phyloP scores from a whole-genome alignment of 2,888 invertebrate species.

The Saturnia japonica region DNA sequence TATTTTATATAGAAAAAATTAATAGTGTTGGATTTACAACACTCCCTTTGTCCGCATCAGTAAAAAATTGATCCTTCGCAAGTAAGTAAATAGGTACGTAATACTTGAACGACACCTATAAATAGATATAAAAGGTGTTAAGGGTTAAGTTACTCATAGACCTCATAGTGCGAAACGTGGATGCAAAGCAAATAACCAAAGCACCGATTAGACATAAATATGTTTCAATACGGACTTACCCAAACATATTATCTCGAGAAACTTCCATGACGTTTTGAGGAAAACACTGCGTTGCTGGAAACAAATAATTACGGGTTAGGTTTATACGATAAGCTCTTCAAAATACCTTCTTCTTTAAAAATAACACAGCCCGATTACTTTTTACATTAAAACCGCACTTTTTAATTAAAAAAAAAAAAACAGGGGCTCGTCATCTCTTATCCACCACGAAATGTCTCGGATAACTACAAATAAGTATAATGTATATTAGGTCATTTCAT shows the following conservation, averaged over 20 bases:
- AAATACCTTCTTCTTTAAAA: not conserved
- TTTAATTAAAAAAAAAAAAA: not conserved
- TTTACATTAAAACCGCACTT: not conserved
- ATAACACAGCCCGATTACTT: not conserved
- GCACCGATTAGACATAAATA: not conserved
- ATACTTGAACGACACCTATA: no score
- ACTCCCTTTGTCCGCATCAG: no score
- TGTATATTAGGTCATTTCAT: no score
- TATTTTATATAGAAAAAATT: no score
- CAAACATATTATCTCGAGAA: not conserved
- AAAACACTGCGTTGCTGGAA: not conserved
- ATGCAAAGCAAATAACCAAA: not conserved
- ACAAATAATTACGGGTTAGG: not conserved
- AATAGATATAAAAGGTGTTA: no score
- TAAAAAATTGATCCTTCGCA: no score
- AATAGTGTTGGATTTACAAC: no score
- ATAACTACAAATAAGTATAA: no score
- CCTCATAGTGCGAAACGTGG: no score
- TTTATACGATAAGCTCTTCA: not conserved
- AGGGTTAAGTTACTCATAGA: no score
- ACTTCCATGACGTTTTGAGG: not conserved
- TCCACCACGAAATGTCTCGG: not conserved
- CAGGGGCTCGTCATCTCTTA: not conserved
- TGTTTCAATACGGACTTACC: not conserved
- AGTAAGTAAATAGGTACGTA: no score